Base-by-base conservation (phyloP, 2,113 vertebrate species). In the Thalassarche chlororhynchos region DNA sequence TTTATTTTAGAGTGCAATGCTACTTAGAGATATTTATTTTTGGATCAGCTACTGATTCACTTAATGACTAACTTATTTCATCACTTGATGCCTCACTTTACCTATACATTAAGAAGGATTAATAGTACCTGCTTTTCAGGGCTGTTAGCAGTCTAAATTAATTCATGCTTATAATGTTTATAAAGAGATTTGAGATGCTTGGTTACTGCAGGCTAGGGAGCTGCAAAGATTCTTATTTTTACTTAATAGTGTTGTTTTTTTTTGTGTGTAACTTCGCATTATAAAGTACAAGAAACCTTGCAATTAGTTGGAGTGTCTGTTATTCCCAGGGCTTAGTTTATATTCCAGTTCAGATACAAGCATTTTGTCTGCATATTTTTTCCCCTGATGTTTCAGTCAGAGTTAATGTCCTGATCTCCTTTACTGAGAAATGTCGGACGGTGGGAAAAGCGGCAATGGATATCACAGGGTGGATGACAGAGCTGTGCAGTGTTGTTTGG, bases 101-200 rank as follows among this genome's bases (percentile, higher is more conserved):
- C 94, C 94, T 95, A 71, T 95, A 97, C 82, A 93, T 97, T 97
- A 96, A 96, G 91, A 85, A 91, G 95, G 95, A 96, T 97, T 97
- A 97, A 96, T 90, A 75, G 71, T 95, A 96, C 93, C 84, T 92
- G 79, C 75, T 89, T 96, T 97, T 95, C 89, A 94, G 68, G 87
- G 81, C 74, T 95, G 89, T 88, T 97, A 90, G 84, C 72, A 85
- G 91, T 54, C 51, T 88, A 89, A 96, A 95, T 96, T 88, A 96
- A 94, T 95, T 97, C 75, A 83, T 93, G 76, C 87, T 96, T 96
- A 87, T 62, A 89, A 87, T 84, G 85, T 92, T 96, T 96, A 92
- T 94, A 96, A 95, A 96, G 94, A 91, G 84, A 92, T 96, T 96
- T 95, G 87, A 93, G 93, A 93, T 96, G 87, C 93, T 94, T 84